A percentile compares a stretch with the other conserved stretches of the same genome.
phyloP scores from a whole-genome alignment of 2,113 vertebrate species.

The Bufo bufo region DNA sequence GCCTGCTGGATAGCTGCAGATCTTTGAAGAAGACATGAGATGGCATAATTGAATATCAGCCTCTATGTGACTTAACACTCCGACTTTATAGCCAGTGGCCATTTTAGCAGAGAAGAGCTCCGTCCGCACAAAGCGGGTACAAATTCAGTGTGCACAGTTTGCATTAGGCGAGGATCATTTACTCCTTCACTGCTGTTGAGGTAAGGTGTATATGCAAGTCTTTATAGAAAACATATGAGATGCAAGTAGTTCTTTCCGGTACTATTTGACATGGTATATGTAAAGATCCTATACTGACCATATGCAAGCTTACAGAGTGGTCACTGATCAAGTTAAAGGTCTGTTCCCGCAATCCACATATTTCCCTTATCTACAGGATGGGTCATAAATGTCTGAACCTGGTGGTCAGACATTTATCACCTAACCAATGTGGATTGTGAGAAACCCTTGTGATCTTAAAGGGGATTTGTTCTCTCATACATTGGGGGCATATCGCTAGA shows the following conservation, averaged over 20 bases:
- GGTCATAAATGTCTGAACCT: too few species aligned
- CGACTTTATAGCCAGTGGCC: background rate
- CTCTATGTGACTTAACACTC: slow-evolving; percentile 32
- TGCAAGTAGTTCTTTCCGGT: background rate
- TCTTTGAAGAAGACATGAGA: slow-evolving; percentile 12
- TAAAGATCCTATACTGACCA: background rate
- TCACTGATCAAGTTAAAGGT: background rate
- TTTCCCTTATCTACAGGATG: too few species aligned
- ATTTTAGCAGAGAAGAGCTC: background rate
- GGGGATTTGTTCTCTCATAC: too few species aligned
- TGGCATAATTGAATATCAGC: background rate
- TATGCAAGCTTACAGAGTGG: background rate
- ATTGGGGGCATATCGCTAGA: too few species aligned
- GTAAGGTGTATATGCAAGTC: background rate
- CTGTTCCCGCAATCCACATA: too few species aligned
- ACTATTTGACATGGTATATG: too few species aligned
- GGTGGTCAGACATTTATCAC: too few species aligned
- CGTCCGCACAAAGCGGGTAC: background rate
- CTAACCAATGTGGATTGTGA: too few species aligned
- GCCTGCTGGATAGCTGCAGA: background rate
- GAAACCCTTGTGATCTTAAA: too few species aligned
- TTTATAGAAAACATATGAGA: background rate
- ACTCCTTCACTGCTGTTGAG: background rate
- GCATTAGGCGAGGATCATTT: background rate
- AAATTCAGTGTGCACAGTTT: background rate